phyloP scores from a whole-genome alignment of 2,113 vertebrate genomes.

The Lagopus muta region DNA sequence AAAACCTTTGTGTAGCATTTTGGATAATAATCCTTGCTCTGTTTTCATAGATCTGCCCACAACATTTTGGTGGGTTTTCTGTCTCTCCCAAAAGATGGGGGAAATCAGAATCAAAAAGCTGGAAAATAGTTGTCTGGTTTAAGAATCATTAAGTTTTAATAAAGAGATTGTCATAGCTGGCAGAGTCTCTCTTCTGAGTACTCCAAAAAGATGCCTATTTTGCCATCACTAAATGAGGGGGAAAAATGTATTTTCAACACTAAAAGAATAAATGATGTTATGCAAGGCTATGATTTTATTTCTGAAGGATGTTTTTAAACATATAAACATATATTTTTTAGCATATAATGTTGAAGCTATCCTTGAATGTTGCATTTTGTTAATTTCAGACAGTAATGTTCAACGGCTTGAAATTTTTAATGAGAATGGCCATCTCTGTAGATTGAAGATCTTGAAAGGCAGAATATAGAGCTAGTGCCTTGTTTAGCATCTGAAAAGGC shows the following conservation, averaged over 20 bases:
- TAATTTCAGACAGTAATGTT: conserved; percentile 68
- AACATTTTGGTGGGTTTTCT: conserved; percentile 18
- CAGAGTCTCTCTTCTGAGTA: background rate
- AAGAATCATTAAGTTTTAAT: conserved; percentile 29
- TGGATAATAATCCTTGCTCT: conserved; percentile 8
- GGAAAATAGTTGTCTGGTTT: conserved; percentile 15
- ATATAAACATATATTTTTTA: background rate
- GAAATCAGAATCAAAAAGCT: conserved; percentile 11
- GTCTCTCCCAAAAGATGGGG: conserved; percentile 2
- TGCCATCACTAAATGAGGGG: background rate
- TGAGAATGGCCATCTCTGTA: conserved; percentile 39
- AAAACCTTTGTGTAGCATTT: background rate
- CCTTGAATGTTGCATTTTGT: conserved; percentile 32
- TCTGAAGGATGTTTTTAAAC: conserved; percentile 50
- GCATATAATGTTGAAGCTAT: conserved; percentile 27
- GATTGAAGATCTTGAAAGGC: conserved; percentile 40
- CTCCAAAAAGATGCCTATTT: background rate
- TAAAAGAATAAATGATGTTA: conserved; percentile 39
- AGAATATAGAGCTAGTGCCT: conserved; percentile 21
- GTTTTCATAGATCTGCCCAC: conserved; percentile 7
- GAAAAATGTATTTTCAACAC: background rate
- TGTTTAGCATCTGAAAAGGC: conserved; percentile 25
- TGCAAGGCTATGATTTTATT: conserved; percentile 13
- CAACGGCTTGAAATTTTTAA: conserved; percentile 73
- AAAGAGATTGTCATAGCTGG: background rate